phyloP scores from a whole-genome alignment of 2,113 vertebrate genomes.

The Octodon degus region DNA sequence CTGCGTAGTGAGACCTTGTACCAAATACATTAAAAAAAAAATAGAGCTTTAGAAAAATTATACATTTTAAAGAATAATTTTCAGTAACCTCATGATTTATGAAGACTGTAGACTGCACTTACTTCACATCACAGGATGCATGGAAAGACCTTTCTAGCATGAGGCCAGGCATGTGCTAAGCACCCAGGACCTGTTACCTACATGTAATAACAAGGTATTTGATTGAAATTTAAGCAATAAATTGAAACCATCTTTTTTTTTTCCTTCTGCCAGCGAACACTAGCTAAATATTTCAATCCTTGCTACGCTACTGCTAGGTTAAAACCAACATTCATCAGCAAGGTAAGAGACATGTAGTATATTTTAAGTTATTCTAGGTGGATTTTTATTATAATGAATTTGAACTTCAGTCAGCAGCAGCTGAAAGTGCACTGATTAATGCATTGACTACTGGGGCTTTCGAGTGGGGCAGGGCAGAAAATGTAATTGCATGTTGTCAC shows the following conservation, averaged over 20 bases:
- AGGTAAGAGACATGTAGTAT: constrained; percentile 88
- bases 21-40: no score
- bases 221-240: not conserved
- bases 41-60: not conserved
- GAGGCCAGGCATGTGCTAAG: not conserved
- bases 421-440: not conserved
- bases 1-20: no score
- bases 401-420: not conserved
- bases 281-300: constrained; percentile 98
- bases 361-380: constrained; percentile 18
- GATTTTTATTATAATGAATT: constrained; percentile 32
- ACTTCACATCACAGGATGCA: not conserved
- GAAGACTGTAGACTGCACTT: not conserved
- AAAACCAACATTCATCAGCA: constrained; percentile 98
- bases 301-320: constrained; percentile 98
- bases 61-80: constrained; percentile 43
- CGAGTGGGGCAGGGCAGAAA: not conserved
- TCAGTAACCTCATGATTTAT: not conserved
- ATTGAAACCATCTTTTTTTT: constrained; percentile 46
- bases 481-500: not conserved
- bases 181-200: not conserved
- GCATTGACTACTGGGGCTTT: not conserved
- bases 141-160: not conserved
- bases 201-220: constrained; percentile 1
- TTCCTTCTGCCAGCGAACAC: constrained; percentile 90